phyloP scores from a whole-genome alignment of 2,888 invertebrate species.

The Ectemnius lituratus region DNA sequence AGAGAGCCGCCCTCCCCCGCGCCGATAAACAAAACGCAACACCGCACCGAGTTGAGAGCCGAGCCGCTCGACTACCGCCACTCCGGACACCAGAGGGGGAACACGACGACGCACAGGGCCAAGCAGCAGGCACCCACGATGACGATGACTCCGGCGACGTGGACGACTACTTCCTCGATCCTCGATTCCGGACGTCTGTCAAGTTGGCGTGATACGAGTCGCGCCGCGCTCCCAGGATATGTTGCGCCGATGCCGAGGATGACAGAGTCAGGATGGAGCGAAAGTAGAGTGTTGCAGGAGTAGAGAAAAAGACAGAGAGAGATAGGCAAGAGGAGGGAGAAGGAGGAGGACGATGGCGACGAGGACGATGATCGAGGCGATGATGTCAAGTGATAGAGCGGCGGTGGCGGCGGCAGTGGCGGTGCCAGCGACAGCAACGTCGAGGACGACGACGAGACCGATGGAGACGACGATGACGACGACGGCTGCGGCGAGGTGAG shows the following conservation, averaged over 20 bases:
- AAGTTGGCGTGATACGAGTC: conserved; percentile 15
- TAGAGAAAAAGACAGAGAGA: neutral
- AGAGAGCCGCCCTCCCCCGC: conserved; percentile 44
- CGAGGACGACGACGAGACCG: conserved; percentile 33
- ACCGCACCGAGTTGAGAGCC: neutral
- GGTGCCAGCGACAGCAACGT: conserved; percentile 9
- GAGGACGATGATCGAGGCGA: conserved; percentile 6
- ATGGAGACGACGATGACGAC: conserved; percentile 35
- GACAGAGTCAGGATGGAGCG: neutral
- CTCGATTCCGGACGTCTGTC: conserved; percentile 7
- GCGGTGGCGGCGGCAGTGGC: neutral
- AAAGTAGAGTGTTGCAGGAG: too few relatives aligned
- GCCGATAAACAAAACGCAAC: too few relatives aligned
- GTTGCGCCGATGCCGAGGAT: neutral
- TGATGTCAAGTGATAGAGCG: conserved; percentile 4
- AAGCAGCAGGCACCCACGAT: conserved; percentile 9
- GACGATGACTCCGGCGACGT: conserved; percentile 13
- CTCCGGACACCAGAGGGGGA: conserved; percentile 3
- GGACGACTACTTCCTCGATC: conserved; percentile 22
- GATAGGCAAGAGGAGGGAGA: conserved; percentile 1
- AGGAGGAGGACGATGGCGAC: conserved; percentile 8
- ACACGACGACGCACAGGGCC: conserved; percentile 17
- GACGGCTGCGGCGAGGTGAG: neutral
- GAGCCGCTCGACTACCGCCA: conserved; percentile 12
- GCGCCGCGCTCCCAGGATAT: neutral